phyloP scores from a whole-genome alignment of 2,888 invertebrate species.

The Agrochola lychnidis region DNA sequence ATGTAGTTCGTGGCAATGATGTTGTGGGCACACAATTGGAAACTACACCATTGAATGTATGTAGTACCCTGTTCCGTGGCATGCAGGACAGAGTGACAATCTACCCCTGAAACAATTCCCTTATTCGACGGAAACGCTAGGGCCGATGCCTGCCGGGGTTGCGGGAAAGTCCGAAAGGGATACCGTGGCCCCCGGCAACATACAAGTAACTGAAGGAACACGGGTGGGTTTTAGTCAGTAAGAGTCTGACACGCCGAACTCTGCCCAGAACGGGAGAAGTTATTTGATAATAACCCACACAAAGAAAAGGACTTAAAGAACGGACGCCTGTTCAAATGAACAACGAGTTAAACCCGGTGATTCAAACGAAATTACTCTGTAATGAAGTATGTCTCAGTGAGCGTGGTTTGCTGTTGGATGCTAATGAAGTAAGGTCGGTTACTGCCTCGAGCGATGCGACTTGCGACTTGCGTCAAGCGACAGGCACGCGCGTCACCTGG shows the following conservation, averaged over 20 bases:
- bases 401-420: slow-evolving; percentile 17
- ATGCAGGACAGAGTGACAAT: neutral
- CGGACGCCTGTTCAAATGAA: neutral
- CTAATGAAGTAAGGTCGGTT: slow-evolving; percentile 33
- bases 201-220: too few species aligned
- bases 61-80: neutral
- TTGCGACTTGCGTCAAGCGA: neutral
- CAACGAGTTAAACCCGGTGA: slow-evolving; percentile 18
- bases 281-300: too few species aligned
- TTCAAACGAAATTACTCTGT: slow-evolving; percentile 27
- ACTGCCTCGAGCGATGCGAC: neutral
- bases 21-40: neutral
- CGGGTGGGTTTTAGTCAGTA: too few species aligned
- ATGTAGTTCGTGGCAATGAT: too few species aligned
- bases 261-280: too few species aligned
- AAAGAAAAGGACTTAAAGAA: too few species aligned
- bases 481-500: neutral
- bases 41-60: slow-evolving; percentile 1
- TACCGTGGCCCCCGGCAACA: too few species aligned
- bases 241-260: too few species aligned
- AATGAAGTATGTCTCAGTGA: slow-evolving; percentile 41
- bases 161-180: too few species aligned
- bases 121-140: too few species aligned
- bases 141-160: too few species aligned
- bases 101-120: neutral